These are phyloP conservation scores for Rhimphoctona megacephalus DNA, from an alignment of 2,888 invertebrate species.

Conservation along the genomic window DNA sequence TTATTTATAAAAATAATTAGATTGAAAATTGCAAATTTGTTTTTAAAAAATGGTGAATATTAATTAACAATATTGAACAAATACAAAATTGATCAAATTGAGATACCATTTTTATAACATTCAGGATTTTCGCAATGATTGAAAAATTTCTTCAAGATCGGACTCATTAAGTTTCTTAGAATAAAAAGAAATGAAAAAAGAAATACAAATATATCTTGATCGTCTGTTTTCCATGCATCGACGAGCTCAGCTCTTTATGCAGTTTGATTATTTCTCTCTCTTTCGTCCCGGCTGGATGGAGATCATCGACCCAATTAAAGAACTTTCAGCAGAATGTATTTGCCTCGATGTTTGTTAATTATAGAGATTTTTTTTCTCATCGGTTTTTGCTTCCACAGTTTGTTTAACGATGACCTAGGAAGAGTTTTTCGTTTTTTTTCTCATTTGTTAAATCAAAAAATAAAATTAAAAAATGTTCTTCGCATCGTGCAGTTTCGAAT, in stretches of 20 bases:
- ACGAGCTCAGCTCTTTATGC: conserved; percentile 51
- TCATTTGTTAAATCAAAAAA: background rate
- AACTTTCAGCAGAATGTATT: conserved; percentile 38
- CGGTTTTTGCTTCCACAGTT: conserved; percentile 9
- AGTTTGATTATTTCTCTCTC: conserved; percentile 42
- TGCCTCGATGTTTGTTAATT: conserved; percentile 37
- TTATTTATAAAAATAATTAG: too few relatives aligned
- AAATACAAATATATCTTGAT: conserved; percentile 26
- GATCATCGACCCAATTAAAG: conserved; percentile 67
- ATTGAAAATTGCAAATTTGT: too few relatives aligned
- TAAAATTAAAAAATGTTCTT: conserved; percentile 19
- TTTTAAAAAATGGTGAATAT: too few relatives aligned
- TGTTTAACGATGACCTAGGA: conserved; percentile 34
- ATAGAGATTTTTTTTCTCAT: conserved; percentile 4
- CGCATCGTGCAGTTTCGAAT: background rate
- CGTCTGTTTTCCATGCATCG: conserved; percentile 55
- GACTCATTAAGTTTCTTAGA: background rate
- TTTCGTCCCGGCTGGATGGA: conserved; percentile 54
- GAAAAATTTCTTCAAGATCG: background rate
- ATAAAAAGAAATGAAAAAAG: background rate
- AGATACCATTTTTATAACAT: background rate
- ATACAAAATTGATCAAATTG: background rate
- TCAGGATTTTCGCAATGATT: background rate
- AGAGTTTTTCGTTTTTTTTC: background rate
- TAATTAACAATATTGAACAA: background rate